Conservation (phyloP, 2,888 invertebrate genomes). For the Cantharis rufa region DNA sequence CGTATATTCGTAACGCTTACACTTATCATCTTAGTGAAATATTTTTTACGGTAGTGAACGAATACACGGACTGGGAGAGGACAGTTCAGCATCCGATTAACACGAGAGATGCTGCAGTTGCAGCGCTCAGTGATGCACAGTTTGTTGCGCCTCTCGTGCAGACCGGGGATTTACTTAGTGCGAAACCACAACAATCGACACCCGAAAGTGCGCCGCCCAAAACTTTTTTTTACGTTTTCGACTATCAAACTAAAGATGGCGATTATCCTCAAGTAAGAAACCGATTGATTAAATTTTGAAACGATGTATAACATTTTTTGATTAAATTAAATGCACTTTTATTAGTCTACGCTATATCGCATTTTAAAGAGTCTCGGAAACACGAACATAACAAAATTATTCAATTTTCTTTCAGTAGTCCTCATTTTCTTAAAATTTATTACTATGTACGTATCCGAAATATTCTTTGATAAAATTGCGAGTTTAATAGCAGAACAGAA, state of each 20-base stretch:
- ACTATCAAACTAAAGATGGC: conserved; percentile 88
- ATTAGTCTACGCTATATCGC: neutral
- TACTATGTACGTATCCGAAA: neutral
- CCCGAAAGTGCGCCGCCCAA: conserved; percentile 69
- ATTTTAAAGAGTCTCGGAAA: neutral
- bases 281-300: conserved; percentile 7
- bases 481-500: neutral
- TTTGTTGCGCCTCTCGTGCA: conserved; percentile 90
- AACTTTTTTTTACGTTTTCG: conserved; percentile 89
- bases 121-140: conserved; percentile 91
- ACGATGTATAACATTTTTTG: neutral
- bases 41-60: conserved; percentile 93
- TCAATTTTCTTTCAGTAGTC: neutral
- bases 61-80: conserved; percentile 97
- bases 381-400: neutral
- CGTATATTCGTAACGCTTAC: conserved; percentile 93
- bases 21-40: conserved; percentile 95
- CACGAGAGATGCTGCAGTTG: conserved; percentile 85
- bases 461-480: neutral
- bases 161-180: conserved; percentile 79
- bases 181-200: conserved; percentile 65
- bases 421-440: neutral
- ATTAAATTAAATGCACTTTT: neutral
- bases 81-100: conserved; percentile 89
- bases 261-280: conserved; percentile 79